These are phyloP conservation scores for Macropodus opercularis DNA, from an alignment of 2,797 vertebrate genomes.

Conservation along the genomic window DNA sequence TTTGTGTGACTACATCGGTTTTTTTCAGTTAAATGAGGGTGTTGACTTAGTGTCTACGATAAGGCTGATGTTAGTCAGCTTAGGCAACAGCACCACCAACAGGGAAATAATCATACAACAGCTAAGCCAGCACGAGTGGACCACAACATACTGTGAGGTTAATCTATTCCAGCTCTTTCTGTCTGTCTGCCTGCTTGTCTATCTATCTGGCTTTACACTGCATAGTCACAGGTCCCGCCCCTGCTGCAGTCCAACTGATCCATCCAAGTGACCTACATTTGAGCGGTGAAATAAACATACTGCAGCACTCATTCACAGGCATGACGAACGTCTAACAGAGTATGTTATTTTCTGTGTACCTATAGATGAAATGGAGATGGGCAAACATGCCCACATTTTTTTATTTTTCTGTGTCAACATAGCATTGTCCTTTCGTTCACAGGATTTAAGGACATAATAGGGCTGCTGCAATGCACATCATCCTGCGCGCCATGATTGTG, in stretches of 20 bases:
- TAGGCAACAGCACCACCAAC: conserved; percentile 78
- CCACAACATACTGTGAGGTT: background rate
- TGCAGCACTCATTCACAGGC: conserved; percentile 14
- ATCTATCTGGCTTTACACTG: too few relatives aligned
- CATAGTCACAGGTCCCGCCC: too few relatives aligned
- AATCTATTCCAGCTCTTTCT: background rate
- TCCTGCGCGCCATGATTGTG: conserved; percentile 43
- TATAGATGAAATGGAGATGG: background rate
- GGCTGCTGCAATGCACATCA: conserved; percentile 19
- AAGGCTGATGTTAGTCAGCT: conserved; percentile 18
- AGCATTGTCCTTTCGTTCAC: background rate
- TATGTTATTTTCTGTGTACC: background rate
- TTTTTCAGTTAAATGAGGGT: conserved; percentile 16
- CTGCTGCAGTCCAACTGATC: conserved; percentile 36
- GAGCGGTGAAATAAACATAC: conserved; percentile 30
- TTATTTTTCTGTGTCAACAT: conserved; percentile 13
- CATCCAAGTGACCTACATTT: conserved; percentile 66
- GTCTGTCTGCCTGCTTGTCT: too few relatives aligned
- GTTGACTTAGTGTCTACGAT: conserved; percentile 6
- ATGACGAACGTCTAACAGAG: conserved; percentile 3
- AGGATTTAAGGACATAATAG: conserved; percentile 3
- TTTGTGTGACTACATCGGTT: conserved; percentile 1
- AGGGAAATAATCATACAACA: conserved; percentile 45
- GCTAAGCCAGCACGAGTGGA: background rate
- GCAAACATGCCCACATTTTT: background rate